phyloP scores from a whole-genome alignment of 2,797 vertebrate species.

The Thripadectes ignobilis region DNA sequence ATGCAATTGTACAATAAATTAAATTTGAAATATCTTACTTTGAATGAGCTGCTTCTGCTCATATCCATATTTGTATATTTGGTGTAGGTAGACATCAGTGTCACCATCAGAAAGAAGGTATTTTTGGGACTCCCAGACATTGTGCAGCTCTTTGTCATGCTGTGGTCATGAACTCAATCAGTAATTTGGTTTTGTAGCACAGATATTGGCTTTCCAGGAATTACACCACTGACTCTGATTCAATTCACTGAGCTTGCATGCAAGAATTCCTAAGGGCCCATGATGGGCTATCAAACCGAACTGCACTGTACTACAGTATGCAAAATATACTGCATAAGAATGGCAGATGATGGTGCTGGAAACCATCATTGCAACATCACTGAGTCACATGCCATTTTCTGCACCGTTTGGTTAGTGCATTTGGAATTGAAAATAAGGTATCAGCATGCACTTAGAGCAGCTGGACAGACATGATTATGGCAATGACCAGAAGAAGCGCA shows the following conservation, averaged over 20 bases:
- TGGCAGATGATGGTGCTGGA: neutral
- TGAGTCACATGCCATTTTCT: neutral
- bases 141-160: neutral
- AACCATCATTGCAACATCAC: accelerated
- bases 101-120: neutral
- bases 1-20: neutral
- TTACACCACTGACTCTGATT: accelerated
- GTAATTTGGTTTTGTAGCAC: neutral
- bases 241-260: neutral
- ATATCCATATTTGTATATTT: accelerated
- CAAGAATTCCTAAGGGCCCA: accelerated
- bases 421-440: neutral
- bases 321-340: neutral
- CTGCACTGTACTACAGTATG: neutral
- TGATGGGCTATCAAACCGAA: neutral
- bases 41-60: neutral
- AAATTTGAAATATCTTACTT: neutral
- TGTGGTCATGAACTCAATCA: neutral
- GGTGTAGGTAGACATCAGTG: neutral
- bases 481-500: neutral
- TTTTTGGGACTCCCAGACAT: neutral
- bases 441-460: neutral
- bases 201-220: neutral
- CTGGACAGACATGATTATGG: neutral
- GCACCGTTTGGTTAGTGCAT: neutral